These are phyloP conservation scores for Acanthosepion pharaonis DNA, from an alignment of 2,888 invertebrate species.

Conservation along the genomic window DNA sequence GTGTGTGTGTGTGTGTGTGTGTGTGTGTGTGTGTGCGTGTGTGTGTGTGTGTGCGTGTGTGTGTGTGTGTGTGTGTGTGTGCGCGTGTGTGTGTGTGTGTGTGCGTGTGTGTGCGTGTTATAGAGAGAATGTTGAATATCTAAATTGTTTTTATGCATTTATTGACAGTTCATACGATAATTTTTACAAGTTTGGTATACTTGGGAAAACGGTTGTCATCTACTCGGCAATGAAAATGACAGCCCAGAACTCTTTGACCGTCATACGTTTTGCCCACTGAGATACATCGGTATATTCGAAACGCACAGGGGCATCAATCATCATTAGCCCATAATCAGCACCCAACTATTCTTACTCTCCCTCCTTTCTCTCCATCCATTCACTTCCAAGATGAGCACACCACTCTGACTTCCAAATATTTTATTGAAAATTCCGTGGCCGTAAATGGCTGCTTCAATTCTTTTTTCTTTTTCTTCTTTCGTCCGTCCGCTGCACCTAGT, in stretches of 20 bases:
- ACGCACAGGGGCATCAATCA: not conserved
- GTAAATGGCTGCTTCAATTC: not conserved
- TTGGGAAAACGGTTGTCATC: not conserved
- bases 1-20: not conserved
- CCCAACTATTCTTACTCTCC: not conserved
- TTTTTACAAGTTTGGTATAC: not conserved
- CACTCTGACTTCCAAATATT: not conserved
- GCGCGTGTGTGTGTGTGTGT: not conserved
- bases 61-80: not conserved
- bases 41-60: too few species aligned
- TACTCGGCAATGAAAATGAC: not conserved
- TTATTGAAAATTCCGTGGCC: slow-evolving; percentile 1
- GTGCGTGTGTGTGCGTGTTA: not conserved
- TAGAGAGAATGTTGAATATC: not conserved
- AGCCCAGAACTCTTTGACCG: not conserved
- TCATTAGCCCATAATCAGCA: not conserved
- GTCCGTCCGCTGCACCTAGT: slow-evolving; percentile 14
- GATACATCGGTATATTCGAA: not conserved
- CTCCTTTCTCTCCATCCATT: not conserved
- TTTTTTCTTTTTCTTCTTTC: not conserved
- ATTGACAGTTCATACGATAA: not conserved
- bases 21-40: too few species aligned
- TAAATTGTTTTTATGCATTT: too few species aligned
- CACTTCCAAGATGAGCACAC: not conserved
- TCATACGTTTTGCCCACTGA: not conserved